Conservation (phyloP, 2,113 vertebrate species). For the Coptodon rendalli region DNA sequence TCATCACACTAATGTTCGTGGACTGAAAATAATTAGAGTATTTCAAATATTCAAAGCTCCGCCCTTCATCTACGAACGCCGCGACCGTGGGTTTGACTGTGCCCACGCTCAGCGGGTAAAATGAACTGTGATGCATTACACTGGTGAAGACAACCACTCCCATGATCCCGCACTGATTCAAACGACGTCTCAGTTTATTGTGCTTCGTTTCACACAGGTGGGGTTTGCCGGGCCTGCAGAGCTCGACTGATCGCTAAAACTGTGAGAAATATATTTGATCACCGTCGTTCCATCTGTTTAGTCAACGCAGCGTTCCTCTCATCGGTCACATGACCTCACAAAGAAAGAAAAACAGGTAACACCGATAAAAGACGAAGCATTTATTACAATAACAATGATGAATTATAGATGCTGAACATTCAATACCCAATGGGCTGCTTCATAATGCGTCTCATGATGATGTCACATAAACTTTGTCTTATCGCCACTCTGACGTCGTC, state of each 20-base stretch:
- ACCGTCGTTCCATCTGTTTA: rapidly evolving
- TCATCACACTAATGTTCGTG: not conserved
- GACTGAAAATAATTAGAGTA: not conserved
- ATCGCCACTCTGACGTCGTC: rapidly evolving
- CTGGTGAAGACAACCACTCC: not conserved
- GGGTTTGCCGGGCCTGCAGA: not conserved
- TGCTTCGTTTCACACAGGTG: not conserved
- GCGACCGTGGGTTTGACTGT: rapidly evolving
- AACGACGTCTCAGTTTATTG: not conserved
- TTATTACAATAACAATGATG: not conserved
- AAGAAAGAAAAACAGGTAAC: rapidly evolving
- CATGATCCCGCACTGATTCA: rapidly evolving
- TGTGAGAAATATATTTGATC: not conserved
- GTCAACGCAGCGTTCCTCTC: not conserved
- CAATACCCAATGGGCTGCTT: not conserved
- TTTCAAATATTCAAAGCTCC: too few species aligned
- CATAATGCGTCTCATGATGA: rapidly evolving
- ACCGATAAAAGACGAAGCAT: rapidly evolving
- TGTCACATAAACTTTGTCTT: not conserved
- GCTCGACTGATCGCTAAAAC: rapidly evolving
- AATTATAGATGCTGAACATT: not conserved
- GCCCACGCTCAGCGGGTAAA: rapidly evolving
- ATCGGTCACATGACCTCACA: not conserved
- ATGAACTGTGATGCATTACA: not conserved
- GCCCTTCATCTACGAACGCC: rapidly evolving